Percentiles rank a stretch among this genome's conserved stretches.
phyloP scores from a whole-genome alignment of 1,140 invertebrate genomes.

The Drosophila tani region DNA sequence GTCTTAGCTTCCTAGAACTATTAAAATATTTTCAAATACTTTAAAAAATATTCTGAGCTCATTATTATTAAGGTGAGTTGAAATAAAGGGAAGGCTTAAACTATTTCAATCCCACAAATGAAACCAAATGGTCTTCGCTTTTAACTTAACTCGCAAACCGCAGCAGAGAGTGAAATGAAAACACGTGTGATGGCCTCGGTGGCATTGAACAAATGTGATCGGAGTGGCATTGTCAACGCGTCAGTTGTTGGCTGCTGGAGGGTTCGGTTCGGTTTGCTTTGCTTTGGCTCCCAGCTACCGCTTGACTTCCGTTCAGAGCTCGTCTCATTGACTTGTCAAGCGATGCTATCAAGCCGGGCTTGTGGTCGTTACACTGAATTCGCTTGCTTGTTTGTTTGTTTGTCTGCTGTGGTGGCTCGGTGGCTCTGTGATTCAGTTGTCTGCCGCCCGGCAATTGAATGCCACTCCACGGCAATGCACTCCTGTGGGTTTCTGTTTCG shows the following conservation, averaged over 20 bases:
- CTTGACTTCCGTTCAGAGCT: conserved; percentile 31
- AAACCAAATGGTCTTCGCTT: neutral
- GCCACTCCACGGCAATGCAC: conserved; percentile 36
- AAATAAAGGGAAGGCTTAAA: neutral
- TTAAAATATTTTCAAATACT: too few species aligned
- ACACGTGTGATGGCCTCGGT: conserved; percentile 18
- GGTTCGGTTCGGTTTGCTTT: conserved; percentile 6
- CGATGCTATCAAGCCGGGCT: conserved; percentile 50
- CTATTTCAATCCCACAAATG: neutral
- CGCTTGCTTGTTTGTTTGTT: conserved; percentile 43
- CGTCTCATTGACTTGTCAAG: conserved; percentile 60
- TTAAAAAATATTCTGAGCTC: too few species aligned
- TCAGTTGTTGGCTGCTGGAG: conserved; percentile 17
- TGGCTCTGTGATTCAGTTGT: conserved; percentile 54
- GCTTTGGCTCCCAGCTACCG: neutral
- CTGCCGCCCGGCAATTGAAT: conserved; percentile 45
- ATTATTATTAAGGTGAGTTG: too few species aligned
- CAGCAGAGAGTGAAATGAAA: conserved; percentile 13
- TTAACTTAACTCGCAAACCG: neutral
- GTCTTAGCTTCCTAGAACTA: too few species aligned
- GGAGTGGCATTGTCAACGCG: conserved; percentile 24
- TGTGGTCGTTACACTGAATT: conserved; percentile 53
- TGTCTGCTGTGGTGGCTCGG: conserved; percentile 9
- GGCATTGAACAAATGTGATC: conserved; percentile 43
- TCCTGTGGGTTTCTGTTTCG: conserved; percentile 16